Evolutionary conservation across 2,888 invertebrate species (phyloP).

Genomic region (Phorcus lineatus): DNA sequence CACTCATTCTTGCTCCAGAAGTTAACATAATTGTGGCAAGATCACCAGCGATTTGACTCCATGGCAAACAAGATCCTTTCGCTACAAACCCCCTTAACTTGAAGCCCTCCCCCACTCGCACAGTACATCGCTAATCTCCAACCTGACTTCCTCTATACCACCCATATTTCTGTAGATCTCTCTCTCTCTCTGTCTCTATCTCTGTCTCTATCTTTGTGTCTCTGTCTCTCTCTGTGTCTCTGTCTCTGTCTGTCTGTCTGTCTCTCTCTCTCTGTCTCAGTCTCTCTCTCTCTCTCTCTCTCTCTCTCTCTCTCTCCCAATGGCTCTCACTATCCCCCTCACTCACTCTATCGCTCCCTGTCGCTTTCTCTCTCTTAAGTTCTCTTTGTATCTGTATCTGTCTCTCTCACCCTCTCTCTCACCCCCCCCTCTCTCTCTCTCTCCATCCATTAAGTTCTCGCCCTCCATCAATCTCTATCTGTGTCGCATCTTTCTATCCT

Average conservation of each 20-base stretch:
- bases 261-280: not conserved
- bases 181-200: no score
- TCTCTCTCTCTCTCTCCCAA: not conserved
- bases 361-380: no score
- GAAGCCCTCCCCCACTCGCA: no score
- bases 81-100: no score
- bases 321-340: no score
- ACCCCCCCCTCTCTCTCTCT: not conserved
- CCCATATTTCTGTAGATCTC: not conserved
- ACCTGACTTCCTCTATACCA: not conserved
- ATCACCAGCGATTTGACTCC: not conserved
- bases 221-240: no score
- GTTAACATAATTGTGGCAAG: conserved; percentile 3
- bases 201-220: no score
- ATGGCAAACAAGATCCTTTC: not conserved
- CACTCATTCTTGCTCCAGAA: not conserved
- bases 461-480: not conserved
- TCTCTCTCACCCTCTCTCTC: no score
- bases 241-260: not conserved
- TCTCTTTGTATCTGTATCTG: no score
- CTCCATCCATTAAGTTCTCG: not conserved
- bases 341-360: no score
- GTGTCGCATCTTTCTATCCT: not conserved
- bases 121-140: no score
- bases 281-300: not conserved